Evolutionary conservation across 2,888 invertebrate genomes (phyloP).

Genomic region (Drosophila kambysellisi): DNA sequence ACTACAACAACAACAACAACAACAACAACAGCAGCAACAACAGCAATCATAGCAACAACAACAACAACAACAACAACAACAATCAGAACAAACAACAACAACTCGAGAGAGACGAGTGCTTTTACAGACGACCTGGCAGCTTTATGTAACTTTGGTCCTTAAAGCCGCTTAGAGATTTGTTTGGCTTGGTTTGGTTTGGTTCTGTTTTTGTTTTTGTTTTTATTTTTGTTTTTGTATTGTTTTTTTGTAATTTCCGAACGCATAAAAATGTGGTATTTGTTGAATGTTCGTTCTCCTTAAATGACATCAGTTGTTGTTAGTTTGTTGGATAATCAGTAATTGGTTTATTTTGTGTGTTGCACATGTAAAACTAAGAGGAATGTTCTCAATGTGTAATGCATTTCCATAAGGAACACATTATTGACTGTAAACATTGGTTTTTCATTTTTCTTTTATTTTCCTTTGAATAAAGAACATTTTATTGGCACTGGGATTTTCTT

Average conservation of each 20-base stretch:
- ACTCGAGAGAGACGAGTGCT: conserved; percentile 11
- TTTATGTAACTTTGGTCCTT: conserved; percentile 47
- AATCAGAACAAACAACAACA: conserved; percentile 17
- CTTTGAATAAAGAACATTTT: not conserved
- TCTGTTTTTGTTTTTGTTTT: not conserved
- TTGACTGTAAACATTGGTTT: not conserved
- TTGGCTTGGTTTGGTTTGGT: not conserved
- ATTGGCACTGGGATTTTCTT: not conserved
- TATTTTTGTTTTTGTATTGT: not conserved
- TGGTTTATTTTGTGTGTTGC: not conserved
- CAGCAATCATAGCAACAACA: conserved; percentile 28
- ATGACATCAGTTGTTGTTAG: not conserved
- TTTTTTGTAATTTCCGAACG: not conserved
- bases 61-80: conserved; percentile 10
- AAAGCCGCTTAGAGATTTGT: conserved; percentile 49
- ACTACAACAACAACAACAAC: conserved; percentile 31
- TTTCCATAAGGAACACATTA: not conserved
- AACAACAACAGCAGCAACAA: conserved; percentile 28
- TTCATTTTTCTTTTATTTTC: not conserved
- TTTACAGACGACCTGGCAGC: not conserved
- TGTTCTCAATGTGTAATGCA: not conserved
- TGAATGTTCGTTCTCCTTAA: conserved; percentile 16
- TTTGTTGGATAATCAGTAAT: not conserved
- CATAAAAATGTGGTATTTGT: conserved; percentile 22
- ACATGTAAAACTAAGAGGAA: not conserved